These are phyloP conservation scores for Graphium colonna DNA, from an alignment of 2,888 invertebrate species.

Conservation along the genomic window DNA sequence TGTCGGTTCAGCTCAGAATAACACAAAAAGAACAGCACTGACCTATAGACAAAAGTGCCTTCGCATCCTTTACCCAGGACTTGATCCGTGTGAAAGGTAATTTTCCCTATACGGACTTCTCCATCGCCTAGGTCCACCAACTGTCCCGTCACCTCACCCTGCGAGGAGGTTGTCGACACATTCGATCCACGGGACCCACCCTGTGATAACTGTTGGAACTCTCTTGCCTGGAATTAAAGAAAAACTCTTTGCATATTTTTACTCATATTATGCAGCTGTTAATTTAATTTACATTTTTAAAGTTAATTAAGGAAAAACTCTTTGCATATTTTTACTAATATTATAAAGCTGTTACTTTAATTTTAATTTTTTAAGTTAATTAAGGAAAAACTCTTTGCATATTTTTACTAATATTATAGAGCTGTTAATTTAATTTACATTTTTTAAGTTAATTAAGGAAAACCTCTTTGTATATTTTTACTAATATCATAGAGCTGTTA, in stretches of 20 bases:
- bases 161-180: conserved; percentile 55
- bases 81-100: conserved; percentile 90
- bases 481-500: too few relatives aligned
- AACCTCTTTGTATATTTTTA: neutral
- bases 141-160: conserved; percentile 73
- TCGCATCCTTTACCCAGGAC: conserved; percentile 98
- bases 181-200: conserved; percentile 76
- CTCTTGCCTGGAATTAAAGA: conserved; percentile 70
- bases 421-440: too few relatives aligned
- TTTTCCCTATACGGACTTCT: conserved; percentile 89
- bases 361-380: too few relatives aligned
- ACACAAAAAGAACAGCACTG: conserved; percentile 31
- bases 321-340: neutral
- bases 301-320: conserved; percentile 12
- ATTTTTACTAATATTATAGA: neutral
- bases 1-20: neutral
- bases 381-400: conserved; percentile 1
- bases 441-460: conserved; percentile 16
- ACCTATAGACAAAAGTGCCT: conserved; percentile 98
- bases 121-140: conserved; percentile 83
- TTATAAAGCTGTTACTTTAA: too few relatives aligned
- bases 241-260: conserved; percentile 1
- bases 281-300: too few relatives aligned
- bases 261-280: too few relatives aligned
- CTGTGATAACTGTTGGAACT: conserved; percentile 84